These are phyloP conservation scores for Sclerodermus sp. DNA, from an alignment of 2,888 invertebrate genomes.

Conservation along the genomic window DNA sequence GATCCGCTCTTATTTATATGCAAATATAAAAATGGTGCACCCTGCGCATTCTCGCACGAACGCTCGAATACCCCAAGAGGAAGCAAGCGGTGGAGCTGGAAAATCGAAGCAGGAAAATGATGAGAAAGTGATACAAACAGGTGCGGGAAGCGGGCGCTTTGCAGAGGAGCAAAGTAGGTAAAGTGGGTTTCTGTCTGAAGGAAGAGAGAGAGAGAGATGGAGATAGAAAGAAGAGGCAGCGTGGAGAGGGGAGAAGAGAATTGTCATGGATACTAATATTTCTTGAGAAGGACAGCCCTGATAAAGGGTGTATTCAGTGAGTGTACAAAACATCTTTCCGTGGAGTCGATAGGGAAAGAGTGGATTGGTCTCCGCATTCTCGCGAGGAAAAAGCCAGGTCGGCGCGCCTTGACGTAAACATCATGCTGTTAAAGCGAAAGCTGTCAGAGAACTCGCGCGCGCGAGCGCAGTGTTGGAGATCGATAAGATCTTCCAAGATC, in stretches of 20 bases:
- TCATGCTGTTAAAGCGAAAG: no score
- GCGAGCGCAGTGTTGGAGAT: background rate
- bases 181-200: no score
- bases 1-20: conserved; percentile 39
- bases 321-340: no score
- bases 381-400: no score
- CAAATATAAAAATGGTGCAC: conserved; percentile 40
- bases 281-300: background rate
- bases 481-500: background rate
- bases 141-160: no score
- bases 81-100: no score
- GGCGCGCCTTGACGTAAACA: no score
- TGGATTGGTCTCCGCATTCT: no score
- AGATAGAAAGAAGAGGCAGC: background rate
- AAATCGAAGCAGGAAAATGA: no score
- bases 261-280: conserved; percentile 2
- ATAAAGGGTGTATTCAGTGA: background rate
- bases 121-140: no score
- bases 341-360: no score
- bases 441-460: no score
- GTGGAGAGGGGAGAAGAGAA: conserved; percentile 7
- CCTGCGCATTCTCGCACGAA: conserved; percentile 16
- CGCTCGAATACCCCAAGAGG: background rate
- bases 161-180: background rate
- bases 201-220: background rate